Conservation (phyloP, 2,888 invertebrate species). For the Dinocampus coccinellae region DNA sequence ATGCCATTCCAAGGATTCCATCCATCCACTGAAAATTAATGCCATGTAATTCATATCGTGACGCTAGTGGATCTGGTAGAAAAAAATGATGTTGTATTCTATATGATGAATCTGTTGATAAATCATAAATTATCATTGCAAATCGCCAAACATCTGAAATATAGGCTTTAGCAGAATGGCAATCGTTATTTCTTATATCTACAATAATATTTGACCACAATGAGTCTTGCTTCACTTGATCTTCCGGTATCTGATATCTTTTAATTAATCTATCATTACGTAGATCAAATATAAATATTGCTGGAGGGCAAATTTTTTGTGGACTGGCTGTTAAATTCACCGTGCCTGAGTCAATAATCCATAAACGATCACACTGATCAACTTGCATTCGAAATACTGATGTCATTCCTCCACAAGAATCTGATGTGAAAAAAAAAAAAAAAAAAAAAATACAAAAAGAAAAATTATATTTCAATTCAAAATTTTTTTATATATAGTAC, state of each 20-base stretch:
- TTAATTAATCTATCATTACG: constrained; percentile 75
- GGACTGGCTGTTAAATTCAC: constrained; percentile 77
- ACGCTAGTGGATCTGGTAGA: constrained; percentile 80
- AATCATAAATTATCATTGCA: constrained; percentile 75
- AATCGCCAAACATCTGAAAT: constrained; percentile 80
- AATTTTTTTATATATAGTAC: constrained; percentile 60
- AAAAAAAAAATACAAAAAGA: background rate
- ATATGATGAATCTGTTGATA: constrained; percentile 75
- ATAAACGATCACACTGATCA: constrained; percentile 82
- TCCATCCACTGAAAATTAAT: constrained; percentile 86
- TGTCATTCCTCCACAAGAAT: constrained; percentile 77
- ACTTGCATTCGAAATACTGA: constrained; percentile 83
- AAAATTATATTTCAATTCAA: background rate
- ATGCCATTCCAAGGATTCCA: constrained; percentile 82
- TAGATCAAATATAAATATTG: constrained; percentile 81
- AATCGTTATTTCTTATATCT: constrained; percentile 74
- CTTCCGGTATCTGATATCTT: constrained; percentile 76
- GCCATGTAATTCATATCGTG: constrained; percentile 79
- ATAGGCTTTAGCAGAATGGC: constrained; percentile 77
- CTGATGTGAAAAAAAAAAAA: constrained; percentile 53
- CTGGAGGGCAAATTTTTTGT: constrained; percentile 80
- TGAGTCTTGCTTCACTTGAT: constrained; percentile 77
- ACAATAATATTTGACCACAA: constrained; percentile 78
- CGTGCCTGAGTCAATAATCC: constrained; percentile 86
- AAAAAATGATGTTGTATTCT: constrained; percentile 79